Evolutionary conservation across 2,888 invertebrate species (phyloP).

Genomic region (Clistopyga incitator): DNA sequence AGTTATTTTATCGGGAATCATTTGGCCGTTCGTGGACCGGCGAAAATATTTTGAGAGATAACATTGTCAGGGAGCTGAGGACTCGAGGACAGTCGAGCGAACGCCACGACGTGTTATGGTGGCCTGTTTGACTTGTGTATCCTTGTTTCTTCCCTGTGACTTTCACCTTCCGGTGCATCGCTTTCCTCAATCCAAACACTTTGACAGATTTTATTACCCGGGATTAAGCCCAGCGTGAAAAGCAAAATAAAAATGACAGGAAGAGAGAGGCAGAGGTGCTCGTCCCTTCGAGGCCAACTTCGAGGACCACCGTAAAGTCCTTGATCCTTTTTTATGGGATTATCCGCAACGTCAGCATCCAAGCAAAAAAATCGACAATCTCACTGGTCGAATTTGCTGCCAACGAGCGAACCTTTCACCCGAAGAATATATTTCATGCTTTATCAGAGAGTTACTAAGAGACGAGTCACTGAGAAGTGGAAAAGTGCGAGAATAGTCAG

Average conservation of each 20-base stretch:
- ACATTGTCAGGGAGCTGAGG: slow-evolving; percentile 10
- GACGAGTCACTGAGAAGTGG: background rate
- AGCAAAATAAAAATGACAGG: background rate
- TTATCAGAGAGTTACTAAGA: background rate
- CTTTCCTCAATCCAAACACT: slow-evolving; percentile 22
- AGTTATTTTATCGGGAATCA: slow-evolving; percentile 29
- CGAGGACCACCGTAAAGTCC: slow-evolving; percentile 9
- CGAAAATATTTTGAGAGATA: slow-evolving; percentile 22
- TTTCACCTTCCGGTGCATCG: slow-evolving; percentile 2
- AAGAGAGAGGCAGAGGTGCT: slow-evolving; percentile 1
- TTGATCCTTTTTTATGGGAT: slow-evolving; percentile 24
- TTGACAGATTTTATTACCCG: slow-evolving; percentile 38
- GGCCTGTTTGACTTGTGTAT: background rate
- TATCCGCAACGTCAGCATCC: slow-evolving; percentile 3
- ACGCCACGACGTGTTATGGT: background rate
- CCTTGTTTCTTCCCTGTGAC: background rate
- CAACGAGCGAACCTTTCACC: background rate
- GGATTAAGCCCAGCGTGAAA: slow-evolving; percentile 6
- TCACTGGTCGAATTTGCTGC: slow-evolving; percentile 2
- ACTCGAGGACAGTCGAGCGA: background rate
- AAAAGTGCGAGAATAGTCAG: slow-evolving; percentile 4
- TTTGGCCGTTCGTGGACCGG: slow-evolving; percentile 2
- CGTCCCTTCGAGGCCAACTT: slow-evolving; percentile 35
- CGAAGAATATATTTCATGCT: slow-evolving; percentile 19
- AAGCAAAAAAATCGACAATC: background rate